Evolutionary conservation across 2,797 vertebrate species (phyloP), one percentile per base, ranked within the genome.

Genomic region (Antennarius maculatus): DNA sequence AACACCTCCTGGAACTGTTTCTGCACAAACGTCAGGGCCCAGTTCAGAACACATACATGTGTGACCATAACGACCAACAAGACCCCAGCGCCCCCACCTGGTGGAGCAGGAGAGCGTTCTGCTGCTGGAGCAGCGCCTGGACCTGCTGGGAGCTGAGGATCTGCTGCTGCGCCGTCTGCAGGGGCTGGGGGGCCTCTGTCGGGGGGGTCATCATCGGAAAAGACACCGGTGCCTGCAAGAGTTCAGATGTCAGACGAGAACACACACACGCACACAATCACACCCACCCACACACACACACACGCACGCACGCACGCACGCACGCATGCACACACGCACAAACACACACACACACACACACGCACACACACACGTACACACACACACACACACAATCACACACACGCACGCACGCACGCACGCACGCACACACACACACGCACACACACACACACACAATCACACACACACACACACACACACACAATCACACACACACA

Each of bases 1-100:
- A 98, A 98, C 92, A 98, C 97, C 91, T 99, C 97, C 93, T 99
- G 97, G 90, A 99, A 96, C 92, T 99, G 97, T 94, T 99, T 97
- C 97, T 99, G 94, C 89, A 92, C 50, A 83, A 50, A 85, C 4
- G 23, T 48, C 14, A 12, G 56, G 31, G 47, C 15, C 34, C 4
- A 58, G 43, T 75, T 7, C 15, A 37, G 42, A 43, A 43, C 13
- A 28, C 23, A 63, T 5, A 28, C 1, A 11, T 6, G 48, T 31
- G 48, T 1, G 28, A n/a, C 29, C 27, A 10, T 18, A 2, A 3
- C 14, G 6, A 49, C 4, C 10, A 23, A 23, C 23, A 23, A 2
- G 23, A 23, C 23, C 23, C 23, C 23, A 23, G 23, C 23, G 23
- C 23, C 23, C 23, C 55, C 95, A 99, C 97, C 97, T 99, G 97